Conservation (phyloP, 2,888 invertebrate species). For the Zaprionus lineosus region DNA sequence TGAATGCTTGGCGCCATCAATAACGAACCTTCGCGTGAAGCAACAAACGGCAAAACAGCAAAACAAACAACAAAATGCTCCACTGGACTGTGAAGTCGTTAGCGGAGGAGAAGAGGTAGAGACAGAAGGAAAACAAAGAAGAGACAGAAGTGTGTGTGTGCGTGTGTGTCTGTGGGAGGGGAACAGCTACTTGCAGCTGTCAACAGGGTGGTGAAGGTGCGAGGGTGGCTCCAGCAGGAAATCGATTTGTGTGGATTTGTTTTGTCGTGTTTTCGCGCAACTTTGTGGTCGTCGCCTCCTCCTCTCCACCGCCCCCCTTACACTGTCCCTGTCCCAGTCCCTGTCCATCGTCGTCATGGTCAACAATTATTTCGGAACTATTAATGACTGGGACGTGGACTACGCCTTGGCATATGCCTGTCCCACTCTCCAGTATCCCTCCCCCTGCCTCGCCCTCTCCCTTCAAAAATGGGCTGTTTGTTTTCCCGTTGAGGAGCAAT, state of each 20-base stretch:
- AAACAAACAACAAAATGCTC: slow-evolving; percentile 63
- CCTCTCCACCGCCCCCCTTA: not conserved
- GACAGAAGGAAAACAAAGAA: not conserved
- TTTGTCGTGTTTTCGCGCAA: slow-evolving; percentile 62
- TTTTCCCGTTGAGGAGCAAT: slow-evolving; percentile 63
- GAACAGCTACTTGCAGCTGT: slow-evolving; percentile 66
- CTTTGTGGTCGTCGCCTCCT: slow-evolving; percentile 36
- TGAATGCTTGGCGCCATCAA: slow-evolving; percentile 60
- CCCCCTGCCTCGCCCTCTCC: too few relatives aligned
- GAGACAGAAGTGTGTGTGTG: too few relatives aligned
- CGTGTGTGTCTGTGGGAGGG: too few relatives aligned
- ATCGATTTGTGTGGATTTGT: slow-evolving; percentile 77
- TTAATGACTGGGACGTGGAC: slow-evolving; percentile 64
- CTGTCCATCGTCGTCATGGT: slow-evolving; percentile 51
- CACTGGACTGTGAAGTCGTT: slow-evolving; percentile 58
- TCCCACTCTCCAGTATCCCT: too few relatives aligned
- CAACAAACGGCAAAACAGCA: slow-evolving; percentile 58
- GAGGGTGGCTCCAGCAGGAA: slow-evolving; percentile 53
- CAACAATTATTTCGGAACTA: slow-evolving; percentile 76
- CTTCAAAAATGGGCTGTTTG: slow-evolving; percentile 45
- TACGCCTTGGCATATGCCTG: slow-evolving; percentile 4
- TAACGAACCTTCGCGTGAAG: slow-evolving; percentile 65
- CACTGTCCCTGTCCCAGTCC: too few relatives aligned
- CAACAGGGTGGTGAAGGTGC: slow-evolving; percentile 51
- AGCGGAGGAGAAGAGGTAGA: slow-evolving; percentile 10